Percentiles rank a stretch among this genome's conserved stretches.
phyloP scores from a whole-genome alignment of 1,140 invertebrate species.

The Calephelis nemesis region DNA sequence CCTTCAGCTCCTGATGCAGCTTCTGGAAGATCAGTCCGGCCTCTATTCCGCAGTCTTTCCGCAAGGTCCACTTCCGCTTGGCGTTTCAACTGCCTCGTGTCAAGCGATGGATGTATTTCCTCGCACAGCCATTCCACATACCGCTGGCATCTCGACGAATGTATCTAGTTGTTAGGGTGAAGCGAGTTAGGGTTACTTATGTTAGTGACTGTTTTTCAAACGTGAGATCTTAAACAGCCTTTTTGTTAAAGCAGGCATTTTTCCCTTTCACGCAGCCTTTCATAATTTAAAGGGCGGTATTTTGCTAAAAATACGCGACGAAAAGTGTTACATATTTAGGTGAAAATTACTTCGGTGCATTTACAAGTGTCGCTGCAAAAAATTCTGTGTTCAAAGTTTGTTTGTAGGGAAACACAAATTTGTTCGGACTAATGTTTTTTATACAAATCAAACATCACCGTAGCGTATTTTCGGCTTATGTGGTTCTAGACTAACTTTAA shows the following conservation, averaged over 20 bases:
- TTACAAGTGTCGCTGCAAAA: no score
- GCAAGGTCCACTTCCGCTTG: conserved; percentile 62
- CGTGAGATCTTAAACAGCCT: conserved; percentile 31
- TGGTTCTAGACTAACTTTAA: conserved; percentile 22
- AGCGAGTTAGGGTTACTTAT: conserved; percentile 57
- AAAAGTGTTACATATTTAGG: no score
- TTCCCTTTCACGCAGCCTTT: conserved; percentile 31
- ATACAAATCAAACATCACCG: no score
- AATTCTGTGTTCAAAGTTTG: no score
- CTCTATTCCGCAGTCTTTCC: conserved; percentile 45
- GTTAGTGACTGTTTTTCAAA: conserved; percentile 46
- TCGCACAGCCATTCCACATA: conserved; percentile 94
- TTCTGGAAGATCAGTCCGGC: conserved; percentile 37
- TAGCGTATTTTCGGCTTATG: conserved; percentile 14
- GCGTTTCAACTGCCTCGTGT: conserved; percentile 78
- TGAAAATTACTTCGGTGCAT: no score
- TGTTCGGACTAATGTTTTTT: no score
- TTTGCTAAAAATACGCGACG: no score
- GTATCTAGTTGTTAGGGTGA: conserved; percentile 85
- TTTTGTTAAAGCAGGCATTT: conserved; percentile 28
- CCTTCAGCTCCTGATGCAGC: conserved; percentile 84
- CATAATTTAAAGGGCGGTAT: conserved; percentile 14
- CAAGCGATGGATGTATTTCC: conserved; percentile 90
- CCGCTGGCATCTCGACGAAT: conserved; percentile 91
- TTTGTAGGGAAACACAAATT: no score